Base-by-base conservation (phyloP, 2,888 invertebrate species). In the Drosophila hamatofila region DNA sequence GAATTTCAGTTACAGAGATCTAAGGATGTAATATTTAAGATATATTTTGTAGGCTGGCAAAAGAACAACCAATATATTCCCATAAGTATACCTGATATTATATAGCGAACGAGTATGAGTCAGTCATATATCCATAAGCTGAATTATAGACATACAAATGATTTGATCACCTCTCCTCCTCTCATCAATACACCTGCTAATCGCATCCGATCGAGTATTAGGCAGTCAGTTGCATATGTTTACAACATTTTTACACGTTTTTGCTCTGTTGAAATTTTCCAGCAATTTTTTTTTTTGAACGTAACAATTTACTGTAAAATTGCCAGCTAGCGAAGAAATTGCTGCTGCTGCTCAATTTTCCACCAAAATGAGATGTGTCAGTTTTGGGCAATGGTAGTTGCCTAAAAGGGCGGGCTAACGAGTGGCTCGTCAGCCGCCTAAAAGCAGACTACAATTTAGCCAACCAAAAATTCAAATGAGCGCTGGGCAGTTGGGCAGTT, bases 381-480 rank as follows among this genome's bases (percentile, higher is more conserved):
- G 52, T 52, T n/a, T 39, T 8, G 41, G 14, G 30, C 1, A 30
- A 30, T 30, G 27, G 5, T 18, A n/a, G 27, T 14, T 18, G 30
- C 41, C 30, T n/a, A 8, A 7, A n/a, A 44, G 56, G 16, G 42
- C 18, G 16, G 11, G 16, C 7, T 16, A 9, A 3, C 16, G 14
- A 9, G 21, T 33, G n/a, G 23, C 42, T 23, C n/a, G 18, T 11
- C 21, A 23, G 44, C 37, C 35, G 25, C 6, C 56, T 48, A 16
- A 49, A 30, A 51, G 35, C 37, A 42, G 37, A 18, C 51, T 56
- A 37, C 37, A 39, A 37, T 51, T 74, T 52, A 11, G n/a, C 14
- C 12, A 12, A 21, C 1, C 23, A n/a, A 56, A 68, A 63, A 69
- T 64, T 63, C 21, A 74, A 69, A 74, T 69, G 75, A 41, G 62